These are phyloP conservation scores for Euglossa dilemma DNA, from an alignment of 1,140 invertebrate species.

Conservation along the genomic window DNA sequence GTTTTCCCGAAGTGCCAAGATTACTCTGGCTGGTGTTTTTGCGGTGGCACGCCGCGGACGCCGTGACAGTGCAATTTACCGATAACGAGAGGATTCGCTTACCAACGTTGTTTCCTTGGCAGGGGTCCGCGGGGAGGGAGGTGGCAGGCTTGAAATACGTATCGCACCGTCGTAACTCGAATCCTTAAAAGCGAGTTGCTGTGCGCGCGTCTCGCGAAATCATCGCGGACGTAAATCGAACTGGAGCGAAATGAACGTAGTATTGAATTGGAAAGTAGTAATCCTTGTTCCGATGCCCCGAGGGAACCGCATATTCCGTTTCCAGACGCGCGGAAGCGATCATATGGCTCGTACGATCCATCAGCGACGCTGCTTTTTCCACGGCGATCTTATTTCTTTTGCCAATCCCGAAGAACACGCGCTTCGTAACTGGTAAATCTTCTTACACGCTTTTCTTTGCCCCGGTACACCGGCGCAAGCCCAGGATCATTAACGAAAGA, in stretches of 20 bases:
- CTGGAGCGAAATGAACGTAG: neutral
- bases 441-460: neutral
- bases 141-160: too few species aligned
- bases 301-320: conserved; percentile 26
- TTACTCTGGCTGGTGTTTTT: neutral
- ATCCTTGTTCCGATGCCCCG: conserved; percentile 14
- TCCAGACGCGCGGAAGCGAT: conserved; percentile 25
- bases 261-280: conserved; percentile 15
- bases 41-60: neutral
- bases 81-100: too few species aligned
- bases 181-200: too few species aligned
- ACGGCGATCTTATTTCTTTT: conserved; percentile 9
- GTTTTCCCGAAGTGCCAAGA: too few species aligned
- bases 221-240: neutral
- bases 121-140: too few species aligned
- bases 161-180: too few species aligned
- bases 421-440: neutral
- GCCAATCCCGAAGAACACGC: neutral
- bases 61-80: neutral
- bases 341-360: conserved; percentile 22
- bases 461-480: neutral
- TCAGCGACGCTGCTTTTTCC: neutral
- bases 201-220: neutral
- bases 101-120: too few species aligned
- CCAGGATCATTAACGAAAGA: neutral